A percentile compares a stretch with the other conserved stretches of the same genome.
phyloP scores from a whole-genome alignment of 2,113 vertebrate genomes.

The Cromileptes altivelis region DNA sequence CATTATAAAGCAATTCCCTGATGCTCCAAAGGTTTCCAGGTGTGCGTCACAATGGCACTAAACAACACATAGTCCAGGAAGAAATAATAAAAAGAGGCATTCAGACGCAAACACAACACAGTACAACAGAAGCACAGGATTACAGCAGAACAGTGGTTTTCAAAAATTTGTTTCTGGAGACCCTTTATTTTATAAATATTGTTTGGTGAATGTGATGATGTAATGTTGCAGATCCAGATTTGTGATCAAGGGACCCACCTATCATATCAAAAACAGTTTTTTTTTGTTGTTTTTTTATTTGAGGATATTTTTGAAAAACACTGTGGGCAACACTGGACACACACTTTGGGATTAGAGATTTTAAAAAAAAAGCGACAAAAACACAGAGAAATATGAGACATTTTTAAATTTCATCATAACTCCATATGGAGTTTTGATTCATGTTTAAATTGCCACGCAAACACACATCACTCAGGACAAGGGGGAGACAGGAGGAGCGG shows the following conservation, averaged over 20 bases:
- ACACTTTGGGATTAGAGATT: neutral
- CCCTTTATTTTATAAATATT: no score
- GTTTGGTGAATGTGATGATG: no score
- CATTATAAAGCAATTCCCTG: neutral
- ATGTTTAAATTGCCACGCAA: conserved; percentile 20
- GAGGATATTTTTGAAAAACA: conserved; percentile 16
- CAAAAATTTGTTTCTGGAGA: neutral
- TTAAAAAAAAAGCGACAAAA: neutral
- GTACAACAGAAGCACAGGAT: neutral
- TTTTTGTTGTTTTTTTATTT: neutral
- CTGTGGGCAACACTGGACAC: neutral
- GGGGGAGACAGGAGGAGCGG: neutral
- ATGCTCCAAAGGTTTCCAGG: neutral
- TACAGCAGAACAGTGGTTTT: conserved; percentile 12
- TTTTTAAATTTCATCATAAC: neutral
- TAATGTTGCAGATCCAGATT: no score
- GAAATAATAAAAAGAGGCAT: conserved; percentile 9
- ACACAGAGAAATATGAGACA: conserved; percentile 15
- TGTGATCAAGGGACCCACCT: neutral
- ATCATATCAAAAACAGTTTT: neutral
- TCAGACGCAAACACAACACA: neutral
- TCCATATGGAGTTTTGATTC: neutral
- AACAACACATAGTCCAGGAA: neutral
- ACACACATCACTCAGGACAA: conserved; percentile 50
- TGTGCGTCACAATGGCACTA: neutral